Evolutionary conservation across 2,888 invertebrate species (phyloP), one percentile per base, ranked within the genome.

Genomic region (Parapristionchus giblindavisi): DNA sequence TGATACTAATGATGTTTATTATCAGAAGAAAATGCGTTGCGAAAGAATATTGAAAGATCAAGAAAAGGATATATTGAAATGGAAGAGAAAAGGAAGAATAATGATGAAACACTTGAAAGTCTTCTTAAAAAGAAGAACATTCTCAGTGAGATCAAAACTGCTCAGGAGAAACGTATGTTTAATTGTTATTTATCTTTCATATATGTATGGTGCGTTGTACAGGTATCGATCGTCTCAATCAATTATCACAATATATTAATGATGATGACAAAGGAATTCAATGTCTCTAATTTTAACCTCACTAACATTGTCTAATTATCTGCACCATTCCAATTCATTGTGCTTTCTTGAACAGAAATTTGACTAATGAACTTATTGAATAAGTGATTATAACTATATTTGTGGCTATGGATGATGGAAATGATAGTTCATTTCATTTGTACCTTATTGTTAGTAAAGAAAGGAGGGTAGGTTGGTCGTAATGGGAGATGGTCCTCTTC

Each of bases 401-500:
- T n/a, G n/a, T n/a, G n/a, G n/a, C n/a, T n/a, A n/a, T n/a, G n/a
- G n/a, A 34, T 29, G 24, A 63, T 63, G 63, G 27, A 63, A 63
- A 63, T 63, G 63, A 14, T 8, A 27, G 40, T 24, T 38, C 5
- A 5, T 24, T 4, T 40, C 40, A 63, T 63, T 63, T 32, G 40
- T 36, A 43, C n/a, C 21, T 21, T 38, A 29, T 38, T 21, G 38
- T 3, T 63, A 38, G 43, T 27, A 24, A n/a, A n/a, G n/a, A n/a
- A n/a, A n/a, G 24, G 63, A 43, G 63, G 38, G 24, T 63, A 38
- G 63, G 63, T 63, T 24, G 63, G 38, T n/a, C n/a, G n/a, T 40
- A 27, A 63, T 38, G 63, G 63, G 63, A 43, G 63, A 63, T 63
- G 38, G 63, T 14, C 40, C n/a, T n/a, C 40, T 24, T 61, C 60